Conservation (phyloP, 2,888 invertebrate genomes). For the Psylliodes chrysocephalus region DNA sequence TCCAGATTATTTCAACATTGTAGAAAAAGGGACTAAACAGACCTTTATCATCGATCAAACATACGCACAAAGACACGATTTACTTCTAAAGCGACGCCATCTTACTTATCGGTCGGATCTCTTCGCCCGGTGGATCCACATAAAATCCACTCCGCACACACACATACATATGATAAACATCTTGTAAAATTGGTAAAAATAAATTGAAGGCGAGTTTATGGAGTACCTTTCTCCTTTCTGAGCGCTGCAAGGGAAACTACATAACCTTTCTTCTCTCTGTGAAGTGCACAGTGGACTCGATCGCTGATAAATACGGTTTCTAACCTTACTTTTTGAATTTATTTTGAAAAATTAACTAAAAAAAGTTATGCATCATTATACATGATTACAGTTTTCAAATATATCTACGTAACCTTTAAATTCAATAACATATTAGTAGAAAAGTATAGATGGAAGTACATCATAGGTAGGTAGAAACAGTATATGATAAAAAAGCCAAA, state of each 20-base stretch:
- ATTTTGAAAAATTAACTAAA: too few relatives aligned
- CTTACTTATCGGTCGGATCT: slow-evolving; percentile 21
- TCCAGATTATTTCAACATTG: not conserved
- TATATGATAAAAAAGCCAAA: too few relatives aligned
- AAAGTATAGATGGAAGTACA: too few relatives aligned
- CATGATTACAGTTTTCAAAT: too few relatives aligned
- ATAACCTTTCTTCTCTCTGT: slow-evolving; percentile 3
- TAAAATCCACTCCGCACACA: slow-evolving; percentile 31
- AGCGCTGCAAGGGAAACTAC: slow-evolving; percentile 52
- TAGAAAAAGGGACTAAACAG: not conserved
- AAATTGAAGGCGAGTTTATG: slow-evolving; percentile 62
- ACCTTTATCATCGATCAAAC: slow-evolving; percentile 20
- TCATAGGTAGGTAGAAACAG: too few relatives aligned
- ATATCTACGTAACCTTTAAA: too few relatives aligned
- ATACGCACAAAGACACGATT: slow-evolving; percentile 20
- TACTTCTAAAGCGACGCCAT: slow-evolving; percentile 11
- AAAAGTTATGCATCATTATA: too few relatives aligned
- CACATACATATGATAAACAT: slow-evolving; percentile 45
- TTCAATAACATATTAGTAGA: too few relatives aligned
- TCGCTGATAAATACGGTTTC: too few relatives aligned
- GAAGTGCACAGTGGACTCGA: not conserved
- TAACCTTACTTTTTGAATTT: too few relatives aligned
- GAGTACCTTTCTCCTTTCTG: slow-evolving; percentile 56
- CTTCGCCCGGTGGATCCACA: slow-evolving; percentile 13
- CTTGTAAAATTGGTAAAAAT: slow-evolving; percentile 52